Percentiles rank a stretch among this genome's conserved stretches.
These are phyloP conservation scores for Bombus sylvicola DNA, from an alignment of 1,140 invertebrate genomes.

Conservation along the genomic window DNA sequence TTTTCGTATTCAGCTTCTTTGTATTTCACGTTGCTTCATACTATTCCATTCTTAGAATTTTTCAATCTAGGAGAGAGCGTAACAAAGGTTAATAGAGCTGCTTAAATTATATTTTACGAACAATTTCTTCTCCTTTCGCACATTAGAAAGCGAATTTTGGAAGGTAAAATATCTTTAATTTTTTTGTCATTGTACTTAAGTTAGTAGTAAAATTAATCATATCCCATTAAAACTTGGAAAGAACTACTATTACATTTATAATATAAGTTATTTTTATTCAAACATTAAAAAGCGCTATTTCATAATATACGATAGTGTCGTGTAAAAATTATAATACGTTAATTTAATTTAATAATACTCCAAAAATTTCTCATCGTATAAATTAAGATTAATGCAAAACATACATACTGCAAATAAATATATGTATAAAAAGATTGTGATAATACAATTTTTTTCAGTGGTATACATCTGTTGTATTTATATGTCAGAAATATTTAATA, in stretches of 20 bases:
- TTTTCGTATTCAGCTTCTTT: constrained; percentile 17
- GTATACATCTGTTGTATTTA: not conserved
- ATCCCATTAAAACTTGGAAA: too few relatives aligned
- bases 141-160: not conserved
- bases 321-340: too few relatives aligned
- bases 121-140: not conserved
- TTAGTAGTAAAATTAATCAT: not conserved
- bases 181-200: not conserved
- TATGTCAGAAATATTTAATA: not conserved
- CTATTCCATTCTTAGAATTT: not conserved
- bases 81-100: not conserved
- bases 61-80: not conserved
- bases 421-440: too few relatives aligned
- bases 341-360: too few relatives aligned
- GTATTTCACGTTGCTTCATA: not conserved
- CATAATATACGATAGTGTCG: too few relatives aligned
- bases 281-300: not conserved
- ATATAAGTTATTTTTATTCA: not conserved
- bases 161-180: not conserved
- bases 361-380: too few relatives aligned
- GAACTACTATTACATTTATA: too few relatives aligned
- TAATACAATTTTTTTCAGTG: not conserved
- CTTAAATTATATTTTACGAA: not conserved
- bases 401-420: too few relatives aligned
- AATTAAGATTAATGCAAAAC: too few relatives aligned